Percentiles rank a stretch among this genome's conserved stretches.
Conservation (phyloP, 2,888 invertebrate species). For the Apamea monoglypha region DNA sequence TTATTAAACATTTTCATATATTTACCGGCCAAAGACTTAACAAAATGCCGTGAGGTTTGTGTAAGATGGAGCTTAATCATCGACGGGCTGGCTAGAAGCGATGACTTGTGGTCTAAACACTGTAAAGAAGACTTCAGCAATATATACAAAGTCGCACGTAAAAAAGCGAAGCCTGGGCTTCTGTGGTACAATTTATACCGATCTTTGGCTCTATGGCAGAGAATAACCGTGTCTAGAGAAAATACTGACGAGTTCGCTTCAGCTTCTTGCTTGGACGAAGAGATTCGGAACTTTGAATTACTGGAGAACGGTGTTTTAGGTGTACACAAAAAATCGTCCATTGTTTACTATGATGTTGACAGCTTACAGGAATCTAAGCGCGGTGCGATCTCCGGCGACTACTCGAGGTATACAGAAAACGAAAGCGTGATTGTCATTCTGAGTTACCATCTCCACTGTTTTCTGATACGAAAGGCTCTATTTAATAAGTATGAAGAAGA, state of each 20-base stretch:
- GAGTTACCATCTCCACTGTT: constrained; percentile 72
- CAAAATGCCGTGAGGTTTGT: constrained; percentile 79
- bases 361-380: constrained; percentile 70
- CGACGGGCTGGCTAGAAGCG: constrained; percentile 72
- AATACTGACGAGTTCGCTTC: constrained; percentile 78
- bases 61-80: constrained; percentile 78
- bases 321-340: constrained; percentile 74
- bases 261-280: constrained; percentile 72
- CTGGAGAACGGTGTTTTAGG: constrained; percentile 76
- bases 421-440: constrained; percentile 70
- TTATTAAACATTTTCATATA: constrained; percentile 75
- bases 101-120: constrained; percentile 74
- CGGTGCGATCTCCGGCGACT: constrained; percentile 72
- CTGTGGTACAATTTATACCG: constrained; percentile 80
- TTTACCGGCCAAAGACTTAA: constrained; percentile 74
- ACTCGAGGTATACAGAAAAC: constrained; percentile 77
- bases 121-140: constrained; percentile 75
- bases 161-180: constrained; percentile 70
- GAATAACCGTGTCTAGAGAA: constrained; percentile 72
- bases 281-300: constrained; percentile 76
- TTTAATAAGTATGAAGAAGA: constrained; percentile 52
- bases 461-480: constrained; percentile 71
- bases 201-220: constrained; percentile 79
- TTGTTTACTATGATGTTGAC: constrained; percentile 78
- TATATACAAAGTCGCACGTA: constrained; percentile 69